These are phyloP conservation scores for Scotopteryx bipunctaria DNA, from an alignment of 2,888 invertebrate genomes.

Conservation along the genomic window DNA sequence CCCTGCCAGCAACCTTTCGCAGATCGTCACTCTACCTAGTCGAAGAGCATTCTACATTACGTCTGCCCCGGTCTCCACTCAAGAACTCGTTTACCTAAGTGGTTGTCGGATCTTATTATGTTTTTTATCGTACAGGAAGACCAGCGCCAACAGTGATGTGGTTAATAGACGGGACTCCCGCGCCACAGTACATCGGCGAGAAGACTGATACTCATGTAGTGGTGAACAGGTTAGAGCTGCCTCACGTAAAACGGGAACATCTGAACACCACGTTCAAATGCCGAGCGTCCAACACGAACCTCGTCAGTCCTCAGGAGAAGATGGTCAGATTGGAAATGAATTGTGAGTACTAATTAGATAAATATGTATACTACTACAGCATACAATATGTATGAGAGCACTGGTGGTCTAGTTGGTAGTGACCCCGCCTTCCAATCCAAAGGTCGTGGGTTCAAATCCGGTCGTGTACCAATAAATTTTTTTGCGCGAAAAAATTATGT, in stretches of 20 bases:
- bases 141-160: constrained; percentile 93
- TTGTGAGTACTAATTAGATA: constrained; percentile 83
- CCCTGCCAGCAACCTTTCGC: too few species aligned
- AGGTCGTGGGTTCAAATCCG: too few species aligned
- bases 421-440: too few species aligned
- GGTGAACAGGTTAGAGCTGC: constrained; percentile 90
- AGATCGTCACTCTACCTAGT: too few species aligned
- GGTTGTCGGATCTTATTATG: too few species aligned
- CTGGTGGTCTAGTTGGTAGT: too few species aligned
- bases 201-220: constrained; percentile 89
- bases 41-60: too few species aligned
- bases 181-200: constrained; percentile 88
- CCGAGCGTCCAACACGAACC: constrained; percentile 93
- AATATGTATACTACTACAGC: too few species aligned
- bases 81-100: not conserved
- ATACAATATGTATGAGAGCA: too few species aligned
- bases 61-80: too few species aligned
- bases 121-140: constrained; percentile 88
- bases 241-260: constrained; percentile 88
- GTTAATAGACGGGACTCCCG: constrained; percentile 89
- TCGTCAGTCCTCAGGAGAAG: constrained; percentile 92
- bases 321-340: constrained; percentile 92
- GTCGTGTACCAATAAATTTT: too few species aligned
- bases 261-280: constrained; percentile 94
- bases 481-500: too few species aligned